Percentiles rank a stretch among this genome's conserved stretches.
Evolutionary conservation across 1,140 invertebrate species (phyloP).

Genomic region (Episyrphus balteatus): DNA sequence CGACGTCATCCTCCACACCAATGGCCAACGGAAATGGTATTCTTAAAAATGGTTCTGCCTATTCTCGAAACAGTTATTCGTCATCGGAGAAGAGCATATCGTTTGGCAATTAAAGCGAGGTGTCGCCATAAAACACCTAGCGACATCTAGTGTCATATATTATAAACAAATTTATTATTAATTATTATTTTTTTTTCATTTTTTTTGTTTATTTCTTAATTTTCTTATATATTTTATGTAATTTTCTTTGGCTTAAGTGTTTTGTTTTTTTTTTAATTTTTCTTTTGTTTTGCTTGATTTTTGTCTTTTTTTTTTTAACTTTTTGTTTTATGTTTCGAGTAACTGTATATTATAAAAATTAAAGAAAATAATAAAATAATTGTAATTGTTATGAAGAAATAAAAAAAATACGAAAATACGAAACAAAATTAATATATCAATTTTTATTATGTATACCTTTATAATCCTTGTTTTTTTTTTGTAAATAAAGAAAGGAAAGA

Average conservation of each 20-base stretch:
- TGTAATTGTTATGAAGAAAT: too few species aligned
- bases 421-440: too few species aligned
- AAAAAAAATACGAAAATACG: too few species aligned
- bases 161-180: not conserved
- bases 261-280: slow-evolving; percentile 6
- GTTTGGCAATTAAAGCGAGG: slow-evolving; percentile 22
- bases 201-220: not conserved
- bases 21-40: slow-evolving; percentile 19
- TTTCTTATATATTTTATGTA: not conserved
- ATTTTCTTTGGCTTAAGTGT: not conserved
- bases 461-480: too few species aligned
- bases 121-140: not conserved
- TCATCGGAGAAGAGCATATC: slow-evolving; percentile 28
- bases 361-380: too few species aligned
- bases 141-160: not conserved
- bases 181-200: slow-evolving; percentile 5
- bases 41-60: slow-evolving; percentile 22
- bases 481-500: too few species aligned
- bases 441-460: too few species aligned
- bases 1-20: not conserved
- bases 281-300: slow-evolving; percentile 2
- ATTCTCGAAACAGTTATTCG: not conserved
- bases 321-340: not conserved
- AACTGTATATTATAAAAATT: not conserved
- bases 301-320: not conserved